Percentiles rank a stretch among this genome's conserved stretches.
These are phyloP conservation scores for Luscinia luscinia DNA, from an alignment of 2,797 vertebrate species.

Conservation along the genomic window DNA sequence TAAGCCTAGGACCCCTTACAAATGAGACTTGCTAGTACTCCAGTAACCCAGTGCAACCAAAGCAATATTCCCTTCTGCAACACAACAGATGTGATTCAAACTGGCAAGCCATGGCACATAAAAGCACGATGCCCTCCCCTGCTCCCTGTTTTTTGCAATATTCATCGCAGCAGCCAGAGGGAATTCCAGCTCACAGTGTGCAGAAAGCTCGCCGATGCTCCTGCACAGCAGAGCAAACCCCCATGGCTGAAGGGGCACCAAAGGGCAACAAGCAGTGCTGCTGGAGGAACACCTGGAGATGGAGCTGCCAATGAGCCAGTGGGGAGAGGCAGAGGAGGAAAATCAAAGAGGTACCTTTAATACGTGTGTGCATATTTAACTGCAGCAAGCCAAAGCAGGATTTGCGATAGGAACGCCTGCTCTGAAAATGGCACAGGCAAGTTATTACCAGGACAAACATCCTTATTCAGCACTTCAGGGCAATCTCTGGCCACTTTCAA, in stretches of 20 bases:
- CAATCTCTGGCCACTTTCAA: neutral
- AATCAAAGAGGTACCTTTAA: neutral
- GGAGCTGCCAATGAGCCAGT: neutral
- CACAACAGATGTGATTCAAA: constrained; percentile 27
- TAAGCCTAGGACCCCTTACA: neutral
- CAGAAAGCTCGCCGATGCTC: rapidly evolving
- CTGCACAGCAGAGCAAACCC: neutral
- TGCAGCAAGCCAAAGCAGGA: neutral
- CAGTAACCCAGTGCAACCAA: constrained; percentile 16
- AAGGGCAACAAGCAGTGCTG: neutral
- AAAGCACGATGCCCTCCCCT: neutral
- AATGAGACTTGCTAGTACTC: constrained; percentile 7
- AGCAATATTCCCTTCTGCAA: neutral
- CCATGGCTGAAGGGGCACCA: neutral
- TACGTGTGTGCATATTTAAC: neutral
- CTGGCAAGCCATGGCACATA: constrained; percentile 30
- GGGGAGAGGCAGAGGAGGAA: neutral
- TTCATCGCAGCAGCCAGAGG: neutral
- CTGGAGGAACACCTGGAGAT: neutral
- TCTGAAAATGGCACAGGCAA: constrained; percentile 7
- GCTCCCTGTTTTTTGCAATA: constrained; percentile 24
- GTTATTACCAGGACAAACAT: neutral
- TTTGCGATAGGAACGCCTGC: neutral
- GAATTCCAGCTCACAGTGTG: neutral
- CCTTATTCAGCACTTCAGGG: neutral